phyloP scores from a whole-genome alignment of 2,888 invertebrate species.

The Erannis defoliaria region DNA sequence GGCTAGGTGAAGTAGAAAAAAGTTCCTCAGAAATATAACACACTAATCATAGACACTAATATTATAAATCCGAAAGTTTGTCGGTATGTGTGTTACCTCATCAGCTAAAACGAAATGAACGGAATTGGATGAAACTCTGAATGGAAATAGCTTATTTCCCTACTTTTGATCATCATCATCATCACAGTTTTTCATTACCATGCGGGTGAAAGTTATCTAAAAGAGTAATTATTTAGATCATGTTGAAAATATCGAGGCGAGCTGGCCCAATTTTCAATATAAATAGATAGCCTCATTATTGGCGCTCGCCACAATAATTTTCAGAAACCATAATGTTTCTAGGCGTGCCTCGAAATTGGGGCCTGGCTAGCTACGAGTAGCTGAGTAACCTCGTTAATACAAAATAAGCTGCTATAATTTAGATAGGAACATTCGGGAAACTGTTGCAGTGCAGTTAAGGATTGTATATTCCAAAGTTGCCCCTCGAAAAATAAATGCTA shows the following conservation, averaged over 20 bases:
- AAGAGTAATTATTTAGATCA: no score
- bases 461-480: no score
- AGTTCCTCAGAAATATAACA: background rate
- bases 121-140: no score
- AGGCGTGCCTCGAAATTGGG: constrained; percentile 1
- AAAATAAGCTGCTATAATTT: constrained; percentile 17
- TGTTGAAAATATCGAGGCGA: constrained; percentile 1
- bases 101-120: no score
- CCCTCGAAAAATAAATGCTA: no score
- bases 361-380: constrained; percentile 13
- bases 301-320: constrained; percentile 12
- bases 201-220: no score
- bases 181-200: no score
- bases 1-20: background rate
- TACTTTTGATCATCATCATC: no score
- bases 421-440: background rate
- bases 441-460: background rate
- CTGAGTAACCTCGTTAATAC: constrained; percentile 19
- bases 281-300: constrained; percentile 36
- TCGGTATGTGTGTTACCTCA: no score
- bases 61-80: no score
- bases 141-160: no score
- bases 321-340: constrained; percentile 9
- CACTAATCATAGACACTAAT: no score
- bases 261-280: constrained; percentile 37